These are phyloP conservation scores for Lethenteron camtschaticum DNA, from an alignment of 2,113 vertebrate genomes.

Conservation along the genomic window DNA sequence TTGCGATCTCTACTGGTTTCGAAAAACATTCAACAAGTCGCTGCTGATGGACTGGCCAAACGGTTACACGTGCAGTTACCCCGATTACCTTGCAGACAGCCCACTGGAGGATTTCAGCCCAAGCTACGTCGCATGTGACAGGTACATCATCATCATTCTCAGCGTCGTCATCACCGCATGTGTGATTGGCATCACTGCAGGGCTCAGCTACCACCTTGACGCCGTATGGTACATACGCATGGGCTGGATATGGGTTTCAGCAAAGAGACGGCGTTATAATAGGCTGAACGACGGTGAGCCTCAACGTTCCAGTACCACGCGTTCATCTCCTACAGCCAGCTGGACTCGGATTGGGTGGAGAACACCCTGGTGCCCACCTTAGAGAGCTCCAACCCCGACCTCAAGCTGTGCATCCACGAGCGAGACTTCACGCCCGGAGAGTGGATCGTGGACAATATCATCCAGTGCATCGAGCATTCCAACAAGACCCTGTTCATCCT, in stretches of 20 bases:
- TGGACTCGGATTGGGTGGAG: conserved; percentile 20
- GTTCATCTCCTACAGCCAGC: conserved; percentile 27
- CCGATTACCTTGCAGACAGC: neutral
- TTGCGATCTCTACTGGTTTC: conserved; percentile 9
- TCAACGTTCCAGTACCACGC: conserved; percentile 18
- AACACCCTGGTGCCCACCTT: conserved; percentile 16
- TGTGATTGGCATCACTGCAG: conserved; percentile 7
- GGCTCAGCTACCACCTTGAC: conserved; percentile 18
- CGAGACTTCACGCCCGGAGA: conserved; percentile 25
- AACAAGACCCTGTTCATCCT: conserved; percentile 27
- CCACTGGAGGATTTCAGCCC: conserved; percentile 7
- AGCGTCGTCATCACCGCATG: conserved; percentile 11
- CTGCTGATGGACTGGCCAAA: conserved; percentile 7
- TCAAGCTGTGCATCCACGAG: conserved; percentile 23
- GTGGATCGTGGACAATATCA: conserved; percentile 28
- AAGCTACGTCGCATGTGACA: conserved; percentile 7
- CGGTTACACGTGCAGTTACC: conserved; percentile 7
- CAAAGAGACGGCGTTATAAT: conserved; percentile 17
- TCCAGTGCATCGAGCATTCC: conserved; percentile 23
- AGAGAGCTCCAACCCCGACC: conserved; percentile 14
- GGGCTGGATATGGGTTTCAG: conserved; percentile 24
- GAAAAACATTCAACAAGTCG: conserved; percentile 2
- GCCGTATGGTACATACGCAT: conserved; percentile 23
- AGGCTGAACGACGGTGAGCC: conserved; percentile 11
- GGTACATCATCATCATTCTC: conserved; percentile 15